Evolutionary conservation across 92 coral and sea anemone species (phyloP).

Genomic region (Pocillopora meandrina): DNA sequence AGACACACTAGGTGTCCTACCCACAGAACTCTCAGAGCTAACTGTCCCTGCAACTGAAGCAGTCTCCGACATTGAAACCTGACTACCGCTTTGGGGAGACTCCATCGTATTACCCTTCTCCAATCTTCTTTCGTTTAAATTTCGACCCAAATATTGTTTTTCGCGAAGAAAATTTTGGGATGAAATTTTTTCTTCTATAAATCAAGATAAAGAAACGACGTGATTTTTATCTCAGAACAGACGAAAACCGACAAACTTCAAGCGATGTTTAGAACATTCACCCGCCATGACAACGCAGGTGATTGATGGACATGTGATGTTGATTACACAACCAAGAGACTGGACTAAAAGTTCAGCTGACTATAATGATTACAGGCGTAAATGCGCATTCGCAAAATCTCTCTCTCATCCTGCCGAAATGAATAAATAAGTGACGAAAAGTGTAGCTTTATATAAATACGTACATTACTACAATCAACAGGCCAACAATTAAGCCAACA

Average conservation of each 20-base stretch:
- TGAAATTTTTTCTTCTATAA: background rate
- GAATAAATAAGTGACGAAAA: too few species aligned
- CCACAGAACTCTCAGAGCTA: constrained; percentile 32
- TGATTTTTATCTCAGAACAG: background rate
- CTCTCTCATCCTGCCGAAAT: too few species aligned
- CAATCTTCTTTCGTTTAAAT: too few species aligned
- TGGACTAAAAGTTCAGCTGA: background rate
- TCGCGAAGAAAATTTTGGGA: background rate
- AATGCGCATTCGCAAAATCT: too few species aligned
- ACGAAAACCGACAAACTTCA: background rate
- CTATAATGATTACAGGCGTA: background rate
- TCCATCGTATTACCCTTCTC: constrained; percentile 15
- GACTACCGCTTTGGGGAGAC: constrained; percentile 32
- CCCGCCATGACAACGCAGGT: constrained; percentile 45
- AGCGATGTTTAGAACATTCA: background rate
- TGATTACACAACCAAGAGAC: background rate
- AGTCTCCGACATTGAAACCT: constrained; percentile 33
- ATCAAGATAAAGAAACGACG: background rate
- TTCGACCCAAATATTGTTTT: background rate
- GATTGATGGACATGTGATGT: background rate
- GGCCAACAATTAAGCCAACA: too few species aligned
- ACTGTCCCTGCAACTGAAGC: constrained; percentile 26
- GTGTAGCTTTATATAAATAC: too few species aligned
- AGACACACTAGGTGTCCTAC: constrained; percentile 23
- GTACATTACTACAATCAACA: too few species aligned